These are phyloP conservation scores for Calameuta idolon DNA, from an alignment of 2,888 invertebrate species.

Conservation along the genomic window DNA sequence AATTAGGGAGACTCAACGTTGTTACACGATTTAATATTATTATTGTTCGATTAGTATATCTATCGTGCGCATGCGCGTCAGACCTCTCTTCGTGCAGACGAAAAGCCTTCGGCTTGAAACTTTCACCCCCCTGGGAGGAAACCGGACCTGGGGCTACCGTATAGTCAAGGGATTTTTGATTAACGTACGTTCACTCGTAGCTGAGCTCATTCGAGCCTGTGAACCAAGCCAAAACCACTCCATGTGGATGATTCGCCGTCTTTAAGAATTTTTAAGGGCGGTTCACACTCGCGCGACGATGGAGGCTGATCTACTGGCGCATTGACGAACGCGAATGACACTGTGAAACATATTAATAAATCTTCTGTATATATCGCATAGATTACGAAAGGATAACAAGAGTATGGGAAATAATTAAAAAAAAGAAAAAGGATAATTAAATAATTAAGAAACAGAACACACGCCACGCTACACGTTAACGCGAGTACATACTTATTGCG, in stretches of 20 bases:
- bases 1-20: not conserved
- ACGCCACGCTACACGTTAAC: slow-evolving; percentile 13
- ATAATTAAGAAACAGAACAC: slow-evolving; percentile 20
- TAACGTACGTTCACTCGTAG: not conserved
- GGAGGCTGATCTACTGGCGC: not conserved
- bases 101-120: not conserved
- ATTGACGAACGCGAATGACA: not conserved
- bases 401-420: not conserved
- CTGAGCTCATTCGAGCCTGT: not conserved
- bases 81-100: not conserved
- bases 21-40: not conserved
- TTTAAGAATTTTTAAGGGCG: not conserved
- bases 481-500: slow-evolving; percentile 3
- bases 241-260: not conserved
- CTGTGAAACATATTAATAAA: slow-evolving; percentile 8
- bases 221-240: not conserved
- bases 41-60: not conserved
- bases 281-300: not conserved
- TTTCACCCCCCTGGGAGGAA: not conserved
- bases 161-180: slow-evolving; percentile 41
- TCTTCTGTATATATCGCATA: slow-evolving; percentile 9
- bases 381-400: not conserved
- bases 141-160: slow-evolving; percentile 44
- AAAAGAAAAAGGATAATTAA: slow-evolving; percentile 22
- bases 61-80: not conserved